A percentile compares a stretch with the other conserved stretches of the same genome.
Evolutionary conservation across 2,888 invertebrate species (phyloP).

Genomic region (Acrocyrtus sp.): DNA sequence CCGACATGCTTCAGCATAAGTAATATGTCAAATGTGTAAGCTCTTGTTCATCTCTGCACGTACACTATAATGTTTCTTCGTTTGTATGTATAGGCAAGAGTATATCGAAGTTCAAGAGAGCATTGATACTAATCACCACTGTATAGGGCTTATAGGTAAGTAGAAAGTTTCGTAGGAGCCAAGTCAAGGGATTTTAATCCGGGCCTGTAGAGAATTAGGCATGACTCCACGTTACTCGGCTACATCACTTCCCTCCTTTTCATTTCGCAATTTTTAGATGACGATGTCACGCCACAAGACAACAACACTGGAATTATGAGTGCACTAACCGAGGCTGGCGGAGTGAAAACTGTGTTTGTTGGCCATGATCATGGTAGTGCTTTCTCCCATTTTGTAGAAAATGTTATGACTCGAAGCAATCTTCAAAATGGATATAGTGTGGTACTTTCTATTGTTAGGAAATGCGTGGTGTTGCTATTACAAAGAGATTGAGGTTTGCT

Average conservation of each 20-base stretch:
- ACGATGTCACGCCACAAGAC: slow-evolving; percentile 48
- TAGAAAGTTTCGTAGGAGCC: neutral
- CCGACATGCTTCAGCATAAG: neutral
- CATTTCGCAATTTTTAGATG: slow-evolving; percentile 41
- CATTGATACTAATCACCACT: slow-evolving; percentile 17
- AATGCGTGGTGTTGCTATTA: slow-evolving; percentile 55
- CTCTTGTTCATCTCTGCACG: neutral
- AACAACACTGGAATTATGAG: slow-evolving; percentile 44
- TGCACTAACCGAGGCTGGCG: slow-evolving; percentile 40
- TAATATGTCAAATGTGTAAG: neutral
- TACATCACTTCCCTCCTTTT: neutral
- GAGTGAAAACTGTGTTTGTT: slow-evolving; percentile 42
- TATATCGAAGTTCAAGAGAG: slow-evolving; percentile 31
- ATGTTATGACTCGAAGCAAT: neutral
- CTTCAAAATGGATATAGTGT: neutral
- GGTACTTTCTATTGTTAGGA: slow-evolving; percentile 19
- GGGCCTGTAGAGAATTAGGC: no score
- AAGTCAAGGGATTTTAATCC: no score
- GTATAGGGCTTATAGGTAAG: slow-evolving; percentile 38
- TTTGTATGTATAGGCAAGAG: slow-evolving; percentile 12
- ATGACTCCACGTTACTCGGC: no score
- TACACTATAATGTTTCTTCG: neutral
- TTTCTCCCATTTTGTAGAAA: neutral
- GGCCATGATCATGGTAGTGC: slow-evolving; percentile 55
- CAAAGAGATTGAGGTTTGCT: slow-evolving; percentile 46